Percentiles rank a stretch among this genome's conserved stretches.
phyloP scores from a whole-genome alignment of 1,140 invertebrate genomes.

The Stegodyphus mimosarum region DNA sequence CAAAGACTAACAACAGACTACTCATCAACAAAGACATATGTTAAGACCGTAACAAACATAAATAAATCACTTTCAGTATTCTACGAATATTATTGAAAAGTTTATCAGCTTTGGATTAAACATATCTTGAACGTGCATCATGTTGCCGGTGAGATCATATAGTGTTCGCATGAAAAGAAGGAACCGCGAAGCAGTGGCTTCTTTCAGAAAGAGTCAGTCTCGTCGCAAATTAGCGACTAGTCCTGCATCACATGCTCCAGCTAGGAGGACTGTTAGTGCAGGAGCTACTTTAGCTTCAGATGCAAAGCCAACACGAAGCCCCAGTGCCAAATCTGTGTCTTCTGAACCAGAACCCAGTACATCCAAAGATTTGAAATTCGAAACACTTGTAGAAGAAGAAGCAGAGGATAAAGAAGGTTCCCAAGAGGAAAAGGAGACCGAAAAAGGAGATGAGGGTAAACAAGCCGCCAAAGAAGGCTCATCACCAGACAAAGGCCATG shows the following conservation, averaged over 20 bases:
- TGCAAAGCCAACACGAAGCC: conserved; percentile 5
- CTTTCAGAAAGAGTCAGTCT: conserved; percentile 62
- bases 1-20: neutral
- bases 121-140: conserved; percentile 14
- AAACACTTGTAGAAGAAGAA: conserved; percentile 37
- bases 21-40: neutral
- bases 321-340: conserved; percentile 38
- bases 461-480: neutral
- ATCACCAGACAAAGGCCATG: conserved; percentile 24
- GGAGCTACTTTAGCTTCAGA: conserved; percentile 6
- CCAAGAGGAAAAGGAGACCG: neutral
- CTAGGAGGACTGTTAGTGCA: conserved; percentile 43
- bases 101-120: neutral
- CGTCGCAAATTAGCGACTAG: conserved; percentile 43
- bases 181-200: conserved; percentile 62
- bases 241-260: neutral
- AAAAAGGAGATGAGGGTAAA: neutral
- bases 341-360: conserved; percentile 43
- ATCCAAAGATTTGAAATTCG: conserved; percentile 32
- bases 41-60: neutral
- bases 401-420: conserved; percentile 7
- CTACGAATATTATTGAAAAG: neutral
- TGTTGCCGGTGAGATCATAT: conserved; percentile 64
- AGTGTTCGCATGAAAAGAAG: conserved; percentile 64
- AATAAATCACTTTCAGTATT: neutral